Evolutionary conservation across 1,140 invertebrate species (phyloP), one percentile per base, ranked within the genome.

Genomic region (Hormaphis cornu): DNA sequence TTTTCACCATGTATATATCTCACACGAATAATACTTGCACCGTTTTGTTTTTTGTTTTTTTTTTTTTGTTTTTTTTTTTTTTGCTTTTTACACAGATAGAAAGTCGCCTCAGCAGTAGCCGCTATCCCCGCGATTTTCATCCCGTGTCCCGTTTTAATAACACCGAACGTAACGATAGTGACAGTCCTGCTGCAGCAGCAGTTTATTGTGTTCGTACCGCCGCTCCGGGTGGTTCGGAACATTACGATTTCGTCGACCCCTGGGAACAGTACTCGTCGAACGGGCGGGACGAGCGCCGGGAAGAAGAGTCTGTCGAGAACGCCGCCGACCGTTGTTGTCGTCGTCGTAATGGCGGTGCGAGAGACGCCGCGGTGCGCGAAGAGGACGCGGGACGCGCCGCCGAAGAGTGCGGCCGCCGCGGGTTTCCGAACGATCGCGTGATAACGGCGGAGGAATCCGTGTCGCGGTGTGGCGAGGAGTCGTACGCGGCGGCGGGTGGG

Each of bases 211-310:
- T 9, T 58, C 33, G 33, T 24, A n/a, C 54, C 14, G n/a, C n/a
- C n/a, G n/a, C 53, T 40, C 54, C 61, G 1, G 22, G 52, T 35
- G 58, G 66, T 26, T n/a, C n/a, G 8, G 33, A 72, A 48, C 28
- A 53, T 50, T 74, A 72, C 69, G 52, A 44, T 56, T 74, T 72
- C 75, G 54, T 76, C 73, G 82, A 83, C 79, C 82, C 82, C 70
- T 83, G 82, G 82, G 80, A 82, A 73, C 80, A 82, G 74, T 82
- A 66, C 50, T 48, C 50, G 18, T n/a, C n/a, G n/a, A n/a, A n/a
- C n/a, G n/a, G n/a, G n/a, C n/a, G n/a, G n/a, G n/a, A n/a, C n/a
- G n/a, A n/a, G n/a, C n/a, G n/a, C n/a, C n/a, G n/a, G n/a, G n/a
- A n/a, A n/a, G n/a, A n/a, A n/a, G n/a, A n/a, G n/a, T n/a, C n/a